Percentiles rank a stretch among this genome's conserved stretches.
These are phyloP conservation scores for Latrodectus geometricus DNA, from an alignment of 1,140 invertebrate species.

Conservation along the genomic window DNA sequence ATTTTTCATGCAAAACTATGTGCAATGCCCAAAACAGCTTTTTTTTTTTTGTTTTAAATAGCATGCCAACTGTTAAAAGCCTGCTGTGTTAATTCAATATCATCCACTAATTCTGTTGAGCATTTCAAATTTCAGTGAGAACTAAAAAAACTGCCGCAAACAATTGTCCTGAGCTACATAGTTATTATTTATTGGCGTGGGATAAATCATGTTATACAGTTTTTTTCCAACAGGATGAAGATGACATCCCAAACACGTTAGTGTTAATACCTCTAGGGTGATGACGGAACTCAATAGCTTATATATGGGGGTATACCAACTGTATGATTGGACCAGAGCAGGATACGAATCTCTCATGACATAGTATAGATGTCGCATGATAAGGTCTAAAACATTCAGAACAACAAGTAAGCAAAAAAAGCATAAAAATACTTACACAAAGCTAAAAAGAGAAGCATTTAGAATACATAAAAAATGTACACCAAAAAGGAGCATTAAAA, in stretches of 20 bases:
- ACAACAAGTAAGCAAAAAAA: constrained; percentile 40
- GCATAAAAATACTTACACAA: background rate
- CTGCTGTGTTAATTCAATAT: no score
- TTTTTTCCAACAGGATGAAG: constrained; percentile 23
- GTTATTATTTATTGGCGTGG: background rate
- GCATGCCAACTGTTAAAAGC: no score
- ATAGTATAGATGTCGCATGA: constrained; percentile 60
- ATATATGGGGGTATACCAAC: constrained; percentile 57
- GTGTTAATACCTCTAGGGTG: constrained; percentile 60
- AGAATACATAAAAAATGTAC: no score
- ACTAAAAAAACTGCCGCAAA: no score
- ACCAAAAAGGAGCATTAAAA: no score
- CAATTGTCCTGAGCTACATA: no score
- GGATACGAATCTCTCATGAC: constrained; percentile 59
- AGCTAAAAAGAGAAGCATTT: no score
- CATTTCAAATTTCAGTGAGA: no score
- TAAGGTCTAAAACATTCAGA: constrained; percentile 56
- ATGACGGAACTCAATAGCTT: constrained; percentile 39
- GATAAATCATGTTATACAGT: constrained; percentile 26
- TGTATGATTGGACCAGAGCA: constrained; percentile 60
- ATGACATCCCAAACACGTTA: constrained; percentile 33
- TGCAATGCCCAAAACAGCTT: no score
- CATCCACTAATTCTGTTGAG: no score
- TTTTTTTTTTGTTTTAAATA: no score
- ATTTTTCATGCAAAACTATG: no score